A percentile compares a stretch with the other conserved stretches of the same genome.
Conservation (phyloP, 2,888 invertebrate species). For the Clistopyga incitator region DNA sequence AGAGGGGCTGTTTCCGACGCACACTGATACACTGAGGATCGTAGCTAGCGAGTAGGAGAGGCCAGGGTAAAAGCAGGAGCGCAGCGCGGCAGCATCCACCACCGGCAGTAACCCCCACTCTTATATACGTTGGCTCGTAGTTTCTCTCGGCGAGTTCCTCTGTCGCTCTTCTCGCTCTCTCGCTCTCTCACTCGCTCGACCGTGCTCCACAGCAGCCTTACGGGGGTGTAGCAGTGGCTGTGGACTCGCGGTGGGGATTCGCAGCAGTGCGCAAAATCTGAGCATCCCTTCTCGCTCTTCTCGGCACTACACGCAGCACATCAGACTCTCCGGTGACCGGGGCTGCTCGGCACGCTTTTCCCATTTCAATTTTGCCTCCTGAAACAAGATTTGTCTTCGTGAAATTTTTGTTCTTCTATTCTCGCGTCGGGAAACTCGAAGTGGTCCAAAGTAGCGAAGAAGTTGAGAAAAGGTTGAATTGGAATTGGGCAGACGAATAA, state of each 20-base stretch:
- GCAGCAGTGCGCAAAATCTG: constrained; percentile 73
- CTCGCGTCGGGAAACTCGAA: too few relatives aligned
- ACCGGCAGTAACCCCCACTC: constrained; percentile 58
- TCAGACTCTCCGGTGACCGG: too few relatives aligned
- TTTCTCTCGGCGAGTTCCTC: constrained; percentile 39
- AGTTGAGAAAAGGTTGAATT: too few relatives aligned
- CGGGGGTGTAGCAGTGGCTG: constrained; percentile 24
- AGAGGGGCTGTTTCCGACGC: constrained; percentile 74
- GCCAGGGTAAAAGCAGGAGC: constrained; percentile 66
- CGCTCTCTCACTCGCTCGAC: background rate
- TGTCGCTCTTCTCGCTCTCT: background rate
- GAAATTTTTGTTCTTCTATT: too few relatives aligned
- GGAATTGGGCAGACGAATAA: too few relatives aligned
- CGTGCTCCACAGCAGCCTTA: background rate
- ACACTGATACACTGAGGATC: constrained; percentile 71
- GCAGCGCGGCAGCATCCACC: constrained; percentile 75
- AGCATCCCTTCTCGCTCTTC: constrained; percentile 56
- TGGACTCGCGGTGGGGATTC: constrained; percentile 64
- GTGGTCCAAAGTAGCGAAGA: too few relatives aligned
- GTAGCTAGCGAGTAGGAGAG: constrained; percentile 47
- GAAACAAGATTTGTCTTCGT: too few relatives aligned
- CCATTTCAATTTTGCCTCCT: background rate
- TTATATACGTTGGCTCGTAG: constrained; percentile 25
- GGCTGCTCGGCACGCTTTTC: background rate
- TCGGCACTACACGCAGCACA: constrained; percentile 31